Percentiles rank a stretch among this genome's conserved stretches.
Evolutionary conservation across 2,888 invertebrate species (phyloP).

Genomic region (Agriopis marginaria): DNA sequence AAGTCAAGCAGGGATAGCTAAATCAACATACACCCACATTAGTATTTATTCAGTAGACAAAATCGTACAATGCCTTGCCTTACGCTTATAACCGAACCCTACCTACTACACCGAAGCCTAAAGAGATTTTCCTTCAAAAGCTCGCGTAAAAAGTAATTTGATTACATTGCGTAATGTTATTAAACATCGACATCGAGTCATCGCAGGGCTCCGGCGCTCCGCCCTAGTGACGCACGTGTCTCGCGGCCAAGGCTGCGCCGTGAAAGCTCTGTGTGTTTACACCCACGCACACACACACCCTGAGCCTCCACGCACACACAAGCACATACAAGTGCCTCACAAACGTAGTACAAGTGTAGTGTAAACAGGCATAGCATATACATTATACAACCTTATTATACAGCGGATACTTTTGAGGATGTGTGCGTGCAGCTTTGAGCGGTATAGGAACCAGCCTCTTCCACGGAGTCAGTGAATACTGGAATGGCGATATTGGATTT

Average conservation of each 20-base stretch:
- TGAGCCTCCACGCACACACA: slow-evolving; percentile 34
- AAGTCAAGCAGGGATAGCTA: too few species aligned
- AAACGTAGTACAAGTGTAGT: slow-evolving; percentile 8
- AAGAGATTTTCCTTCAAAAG: slow-evolving; percentile 18
- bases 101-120: neutral
- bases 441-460: slow-evolving; percentile 16
- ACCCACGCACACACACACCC: slow-evolving; percentile 63
- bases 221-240: slow-evolving; percentile 82
- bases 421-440: slow-evolving; percentile 28
- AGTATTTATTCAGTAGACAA: neutral
- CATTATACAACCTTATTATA: slow-evolving; percentile 23
- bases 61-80: neutral
- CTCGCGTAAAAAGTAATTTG: slow-evolving; percentile 21
- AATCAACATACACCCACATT: neutral
- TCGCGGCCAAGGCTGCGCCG: slow-evolving; percentile 84
- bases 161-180: slow-evolving; percentile 35
- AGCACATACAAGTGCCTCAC: slow-evolving; percentile 15
- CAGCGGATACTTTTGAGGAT: neutral
- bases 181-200: slow-evolving; percentile 35
- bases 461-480: slow-evolving; percentile 18
- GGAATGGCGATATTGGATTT: slow-evolving; percentile 15
- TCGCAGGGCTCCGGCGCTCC: slow-evolving; percentile 50
- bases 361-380: too few species aligned
- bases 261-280: slow-evolving; percentile 81
- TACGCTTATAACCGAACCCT: too few species aligned